These are phyloP conservation scores for Cladorhizidae sp. DNA, from an alignment of 37 sponge, comb jelly and placozoan genomes.

Conservation along the genomic window DNA sequence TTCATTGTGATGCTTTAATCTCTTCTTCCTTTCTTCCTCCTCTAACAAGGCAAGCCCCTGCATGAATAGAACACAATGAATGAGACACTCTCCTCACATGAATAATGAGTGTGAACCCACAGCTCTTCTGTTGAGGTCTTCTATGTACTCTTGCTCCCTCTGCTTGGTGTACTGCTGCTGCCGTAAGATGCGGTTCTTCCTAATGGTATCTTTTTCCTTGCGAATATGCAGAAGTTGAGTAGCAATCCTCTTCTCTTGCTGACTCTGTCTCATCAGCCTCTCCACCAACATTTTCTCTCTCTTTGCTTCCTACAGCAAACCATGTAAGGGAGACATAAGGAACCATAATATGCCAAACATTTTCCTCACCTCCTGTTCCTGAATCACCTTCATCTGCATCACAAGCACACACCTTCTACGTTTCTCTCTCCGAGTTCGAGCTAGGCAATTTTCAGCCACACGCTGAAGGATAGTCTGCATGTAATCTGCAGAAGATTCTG, in stretches of 20 bases:
- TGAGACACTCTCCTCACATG: no score
- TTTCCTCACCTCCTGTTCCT: conserved; percentile 60
- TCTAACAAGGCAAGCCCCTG: conserved; percentile 42
- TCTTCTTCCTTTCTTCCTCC: conserved; percentile 54
- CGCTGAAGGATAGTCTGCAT: conserved; percentile 64
- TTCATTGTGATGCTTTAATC: conserved; percentile 39
- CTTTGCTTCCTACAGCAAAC: conserved; percentile 33
- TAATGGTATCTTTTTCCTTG: conserved; percentile 83
- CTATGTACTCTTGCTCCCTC: conserved; percentile 77
- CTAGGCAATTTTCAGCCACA: conserved; percentile 46
- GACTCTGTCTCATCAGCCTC: conserved; percentile 87
- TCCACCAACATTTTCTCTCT: conserved; percentile 85
- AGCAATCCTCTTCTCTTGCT: conserved; percentile 89
- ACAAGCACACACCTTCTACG: conserved; percentile 81
- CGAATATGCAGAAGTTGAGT: conserved; percentile 94
- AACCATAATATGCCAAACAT: background rate
- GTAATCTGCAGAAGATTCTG: conserved; percentile 56
- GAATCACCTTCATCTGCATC: conserved; percentile 63
- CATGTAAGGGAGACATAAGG: background rate
- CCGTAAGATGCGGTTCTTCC: conserved; percentile 69
- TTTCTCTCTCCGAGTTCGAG: conserved; percentile 85
- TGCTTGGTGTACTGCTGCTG: conserved; percentile 88
- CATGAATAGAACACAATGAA: background rate
- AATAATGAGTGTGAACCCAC: conserved; percentile 26
- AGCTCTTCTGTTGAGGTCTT: conserved; percentile 81